Conservation (phyloP, 2,888 invertebrate genomes). For the Drosophila borealis region DNA sequence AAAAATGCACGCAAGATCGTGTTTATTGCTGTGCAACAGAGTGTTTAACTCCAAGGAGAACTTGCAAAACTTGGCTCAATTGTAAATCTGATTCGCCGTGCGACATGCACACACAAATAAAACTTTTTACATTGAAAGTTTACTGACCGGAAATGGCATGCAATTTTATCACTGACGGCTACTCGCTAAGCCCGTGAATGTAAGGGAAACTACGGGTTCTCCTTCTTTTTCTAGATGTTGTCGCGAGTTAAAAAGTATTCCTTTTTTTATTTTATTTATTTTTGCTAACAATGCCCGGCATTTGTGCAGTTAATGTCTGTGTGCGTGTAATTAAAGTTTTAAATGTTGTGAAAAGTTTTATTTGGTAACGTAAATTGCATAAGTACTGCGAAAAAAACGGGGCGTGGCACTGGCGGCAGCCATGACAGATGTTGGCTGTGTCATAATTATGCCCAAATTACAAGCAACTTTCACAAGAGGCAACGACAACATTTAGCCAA, state of each 20-base stretch:
- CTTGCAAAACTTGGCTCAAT: constrained; percentile 58
- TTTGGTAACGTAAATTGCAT: constrained; percentile 56
- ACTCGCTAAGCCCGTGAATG: constrained; percentile 9
- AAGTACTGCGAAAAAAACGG: constrained; percentile 34
- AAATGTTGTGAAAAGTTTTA: constrained; percentile 56
- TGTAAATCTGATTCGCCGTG: constrained; percentile 44
- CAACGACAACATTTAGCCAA: constrained; percentile 17
- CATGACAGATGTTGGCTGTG: constrained; percentile 65
- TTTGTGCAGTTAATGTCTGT: constrained; percentile 48
- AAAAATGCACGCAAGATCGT: no score
- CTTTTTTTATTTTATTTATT: constrained; percentile 1
- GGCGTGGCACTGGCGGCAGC: constrained; percentile 22
- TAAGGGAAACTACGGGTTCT: neutral
- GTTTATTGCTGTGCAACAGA: no score
- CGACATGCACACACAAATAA: constrained; percentile 22
- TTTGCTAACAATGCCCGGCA: constrained; percentile 41
- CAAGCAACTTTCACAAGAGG: constrained; percentile 45
- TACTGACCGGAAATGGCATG: constrained; percentile 78
- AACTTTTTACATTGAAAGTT: constrained; percentile 69
- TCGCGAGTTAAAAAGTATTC: constrained; percentile 15
- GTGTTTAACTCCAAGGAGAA: neutral
- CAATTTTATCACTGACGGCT: constrained; percentile 72
- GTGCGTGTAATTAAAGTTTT: constrained; percentile 65
- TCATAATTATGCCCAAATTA: constrained; percentile 75
- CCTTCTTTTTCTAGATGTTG: constrained; percentile 1